Evolutionary conservation across 2,113 vertebrate species (phyloP).

Genomic region (Anseranas semipalmata): DNA sequence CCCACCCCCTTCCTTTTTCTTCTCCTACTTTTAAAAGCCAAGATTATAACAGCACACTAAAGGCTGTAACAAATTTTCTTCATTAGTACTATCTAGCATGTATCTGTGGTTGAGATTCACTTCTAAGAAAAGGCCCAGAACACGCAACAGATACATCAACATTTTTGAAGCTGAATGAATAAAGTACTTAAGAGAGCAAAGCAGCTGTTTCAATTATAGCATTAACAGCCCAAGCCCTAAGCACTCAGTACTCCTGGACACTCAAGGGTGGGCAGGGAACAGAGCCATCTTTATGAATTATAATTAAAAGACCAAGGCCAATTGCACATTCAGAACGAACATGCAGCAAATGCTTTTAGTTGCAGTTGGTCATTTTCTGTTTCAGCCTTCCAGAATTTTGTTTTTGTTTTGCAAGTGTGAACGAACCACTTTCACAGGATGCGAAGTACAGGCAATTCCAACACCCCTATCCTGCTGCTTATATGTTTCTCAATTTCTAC

Average conservation of each 20-base stretch:
- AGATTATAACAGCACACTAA: neutral
- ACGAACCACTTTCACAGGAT: neutral
- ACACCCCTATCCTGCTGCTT: neutral
- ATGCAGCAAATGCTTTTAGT: neutral
- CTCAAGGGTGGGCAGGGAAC: neutral
- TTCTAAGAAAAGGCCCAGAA: neutral
- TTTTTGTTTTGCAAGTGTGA: constrained; percentile 42
- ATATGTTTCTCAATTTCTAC: neutral
- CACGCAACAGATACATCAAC: constrained; percentile 10
- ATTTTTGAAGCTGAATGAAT: constrained; percentile 44
- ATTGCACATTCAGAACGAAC: constrained; percentile 32
- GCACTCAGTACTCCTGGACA: constrained; percentile 25
- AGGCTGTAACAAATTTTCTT: neutral
- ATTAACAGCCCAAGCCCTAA: neutral
- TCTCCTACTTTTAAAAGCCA: neutral
- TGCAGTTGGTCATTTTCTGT: constrained; percentile 34
- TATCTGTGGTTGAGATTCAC: constrained; percentile 12
- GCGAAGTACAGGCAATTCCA: constrained; percentile 32
- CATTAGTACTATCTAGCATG: neutral
- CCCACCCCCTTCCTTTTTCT: neutral
- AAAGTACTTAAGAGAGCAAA: constrained; percentile 15
- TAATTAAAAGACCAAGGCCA: constrained; percentile 37
- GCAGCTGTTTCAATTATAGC: constrained; percentile 15
- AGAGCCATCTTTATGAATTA: constrained; percentile 15
- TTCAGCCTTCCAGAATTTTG: constrained; percentile 24